Conservation (phyloP, 2,797 vertebrate species). For the Mycteria americana region DNA sequence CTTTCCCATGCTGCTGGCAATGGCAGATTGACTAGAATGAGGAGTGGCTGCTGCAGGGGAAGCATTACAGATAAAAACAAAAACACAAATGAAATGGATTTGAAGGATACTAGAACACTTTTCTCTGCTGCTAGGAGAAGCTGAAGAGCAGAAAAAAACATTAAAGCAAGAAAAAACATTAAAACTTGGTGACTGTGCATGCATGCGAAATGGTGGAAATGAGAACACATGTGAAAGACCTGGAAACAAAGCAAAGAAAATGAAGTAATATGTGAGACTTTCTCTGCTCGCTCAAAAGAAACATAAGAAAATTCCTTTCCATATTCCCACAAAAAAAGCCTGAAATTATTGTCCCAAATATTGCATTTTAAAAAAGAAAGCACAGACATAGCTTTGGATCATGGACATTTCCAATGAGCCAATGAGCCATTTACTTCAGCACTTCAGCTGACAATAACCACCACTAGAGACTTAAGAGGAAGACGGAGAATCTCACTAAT, state of each 20-base stretch:
- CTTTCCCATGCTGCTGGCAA: conserved; percentile 67
- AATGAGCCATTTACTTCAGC: not conserved
- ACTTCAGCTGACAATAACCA: not conserved
- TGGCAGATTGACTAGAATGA: conserved; percentile 45
- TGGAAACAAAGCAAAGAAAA: not conserved
- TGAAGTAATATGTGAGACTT: not conserved
- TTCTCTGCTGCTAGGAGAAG: not conserved
- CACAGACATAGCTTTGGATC: not conserved
- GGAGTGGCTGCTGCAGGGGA: conserved; percentile 66
- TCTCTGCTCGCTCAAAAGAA: not conserved
- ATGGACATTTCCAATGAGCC: not conserved
- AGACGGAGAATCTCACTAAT: not conserved
- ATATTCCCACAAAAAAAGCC: not conserved
- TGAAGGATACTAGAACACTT: conserved; percentile 30
- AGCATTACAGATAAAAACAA: conserved; percentile 59
- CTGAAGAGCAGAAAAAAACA: not conserved
- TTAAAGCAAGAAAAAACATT: not conserved
- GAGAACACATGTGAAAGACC: not conserved
- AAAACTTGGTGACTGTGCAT: not conserved
- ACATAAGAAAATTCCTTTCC: not conserved
- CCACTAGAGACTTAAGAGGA: not conserved
- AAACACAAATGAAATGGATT: conserved; percentile 34
- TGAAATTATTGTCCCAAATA: not conserved
- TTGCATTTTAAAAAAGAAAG: not conserved
- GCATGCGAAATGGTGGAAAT: not conserved